Conservation (phyloP, 2,888 invertebrate species). For the Harpalus rufipes region DNA sequence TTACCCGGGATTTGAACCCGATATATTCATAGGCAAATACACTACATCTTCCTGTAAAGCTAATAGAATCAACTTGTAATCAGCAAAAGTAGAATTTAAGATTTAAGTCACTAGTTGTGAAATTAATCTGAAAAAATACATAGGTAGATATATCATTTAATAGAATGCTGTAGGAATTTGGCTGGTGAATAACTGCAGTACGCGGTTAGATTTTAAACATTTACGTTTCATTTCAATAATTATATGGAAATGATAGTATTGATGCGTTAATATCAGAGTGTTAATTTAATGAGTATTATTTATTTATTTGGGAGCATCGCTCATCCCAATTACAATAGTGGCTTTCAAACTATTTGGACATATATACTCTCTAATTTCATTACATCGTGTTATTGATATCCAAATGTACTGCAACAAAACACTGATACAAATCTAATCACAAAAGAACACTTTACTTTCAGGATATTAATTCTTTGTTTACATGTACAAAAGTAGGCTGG, state of each 20-base stretch:
- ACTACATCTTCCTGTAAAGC: too few species aligned
- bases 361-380: not conserved
- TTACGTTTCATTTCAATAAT: not conserved
- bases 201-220: not conserved
- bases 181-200: too few species aligned
- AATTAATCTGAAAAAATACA: too few species aligned
- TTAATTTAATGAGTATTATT: not conserved
- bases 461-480: too few species aligned
- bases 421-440: not conserved
- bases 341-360: not conserved
- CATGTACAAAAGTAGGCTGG: too few species aligned
- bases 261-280: not conserved
- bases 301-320: not conserved
- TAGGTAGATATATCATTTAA: too few species aligned
- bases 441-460: not conserved
- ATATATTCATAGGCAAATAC: too few species aligned
- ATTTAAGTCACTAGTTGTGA: too few species aligned
- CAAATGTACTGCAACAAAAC: not conserved
- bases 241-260: not conserved
- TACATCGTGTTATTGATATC: not conserved
- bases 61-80: too few species aligned
- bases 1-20: too few species aligned
- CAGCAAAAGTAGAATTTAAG: too few species aligned
- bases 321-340: slow-evolving; percentile 1
- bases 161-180: too few species aligned